phyloP scores from a whole-genome alignment of 2,888 invertebrate species.

The Petrolisthes manimaculis region DNA sequence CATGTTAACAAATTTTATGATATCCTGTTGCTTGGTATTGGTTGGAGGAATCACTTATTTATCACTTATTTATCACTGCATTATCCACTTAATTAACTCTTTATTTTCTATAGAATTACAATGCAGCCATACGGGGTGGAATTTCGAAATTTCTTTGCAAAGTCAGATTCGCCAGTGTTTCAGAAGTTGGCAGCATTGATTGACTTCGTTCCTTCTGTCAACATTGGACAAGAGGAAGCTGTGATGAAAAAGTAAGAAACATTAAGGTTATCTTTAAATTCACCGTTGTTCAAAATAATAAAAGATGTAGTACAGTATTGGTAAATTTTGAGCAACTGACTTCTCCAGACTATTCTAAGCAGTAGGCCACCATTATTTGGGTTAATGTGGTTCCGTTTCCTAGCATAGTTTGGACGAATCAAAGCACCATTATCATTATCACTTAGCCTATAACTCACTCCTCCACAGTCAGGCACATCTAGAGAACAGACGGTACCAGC shows the following conservation, averaged over 20 bases:
- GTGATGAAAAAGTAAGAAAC: constrained; percentile 23
- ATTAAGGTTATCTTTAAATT: neutral
- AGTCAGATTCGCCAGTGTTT: constrained; percentile 44
- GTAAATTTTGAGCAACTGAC: no score
- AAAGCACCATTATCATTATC: neutral
- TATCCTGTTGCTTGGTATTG: neutral
- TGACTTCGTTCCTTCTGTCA: constrained; percentile 32
- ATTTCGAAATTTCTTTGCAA: constrained; percentile 37
- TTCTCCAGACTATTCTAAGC: no score
- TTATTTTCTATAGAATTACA: constrained; percentile 28
- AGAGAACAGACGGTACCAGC: constrained; percentile 31
- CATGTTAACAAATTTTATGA: neutral
- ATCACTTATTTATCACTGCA: no score
- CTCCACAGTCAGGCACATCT: constrained; percentile 33
- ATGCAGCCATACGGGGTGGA: constrained; percentile 42
- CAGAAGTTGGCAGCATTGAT: constrained; percentile 25
- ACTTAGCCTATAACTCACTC: neutral
- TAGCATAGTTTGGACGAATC: no score
- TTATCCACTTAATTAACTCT: neutral
- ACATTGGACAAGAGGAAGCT: constrained; percentile 31
- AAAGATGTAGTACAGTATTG: neutral
- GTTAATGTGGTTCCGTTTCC: no score
- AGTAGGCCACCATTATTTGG: no score
- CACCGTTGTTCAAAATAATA: neutral
- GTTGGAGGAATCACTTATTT: no score